A percentile compares a stretch with the other conserved stretches of the same genome.
These are phyloP conservation scores for Morpho achilles DNA, from an alignment of 2,888 invertebrate genomes.

Conservation along the genomic window DNA sequence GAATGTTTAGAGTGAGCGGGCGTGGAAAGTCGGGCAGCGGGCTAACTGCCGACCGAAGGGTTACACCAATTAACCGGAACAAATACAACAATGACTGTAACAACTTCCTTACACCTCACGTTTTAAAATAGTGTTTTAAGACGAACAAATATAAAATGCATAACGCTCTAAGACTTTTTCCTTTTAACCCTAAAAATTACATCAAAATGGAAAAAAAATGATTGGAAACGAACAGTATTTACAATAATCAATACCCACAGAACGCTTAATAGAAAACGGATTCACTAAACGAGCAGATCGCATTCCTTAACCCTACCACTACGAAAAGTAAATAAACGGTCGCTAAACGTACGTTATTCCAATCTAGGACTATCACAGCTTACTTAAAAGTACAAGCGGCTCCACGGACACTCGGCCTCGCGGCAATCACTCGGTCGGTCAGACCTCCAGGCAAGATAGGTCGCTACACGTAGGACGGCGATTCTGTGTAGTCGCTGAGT, in stretches of 20 bases:
- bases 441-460: constrained; percentile 7
- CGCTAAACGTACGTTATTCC: constrained; percentile 52
- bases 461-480: constrained; percentile 39
- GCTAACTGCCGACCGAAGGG: constrained; percentile 1
- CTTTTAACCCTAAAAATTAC: constrained; percentile 59
- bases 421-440: not conserved
- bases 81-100: constrained; percentile 59
- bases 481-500: constrained; percentile 33
- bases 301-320: constrained; percentile 58
- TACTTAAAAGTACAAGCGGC: constrained; percentile 52
- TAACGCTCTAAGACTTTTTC: constrained; percentile 55
- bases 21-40: no score
- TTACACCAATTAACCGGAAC: constrained; percentile 50
- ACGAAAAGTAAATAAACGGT: constrained; percentile 43
- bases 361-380: constrained; percentile 74
- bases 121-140: constrained; percentile 45
- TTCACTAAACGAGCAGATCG: constrained; percentile 8
- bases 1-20: not conserved
- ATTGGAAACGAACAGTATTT: constrained; percentile 63
- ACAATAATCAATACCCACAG: constrained; percentile 61
- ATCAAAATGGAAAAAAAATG: constrained; percentile 63
- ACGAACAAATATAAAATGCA: constrained; percentile 71
- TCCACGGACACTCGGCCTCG: constrained; percentile 19
- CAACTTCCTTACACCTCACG: constrained; percentile 55
- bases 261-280: constrained; percentile 24